Evolutionary conservation across 2,888 invertebrate species (phyloP).

Genomic region (Nymphalis polychloros): DNA sequence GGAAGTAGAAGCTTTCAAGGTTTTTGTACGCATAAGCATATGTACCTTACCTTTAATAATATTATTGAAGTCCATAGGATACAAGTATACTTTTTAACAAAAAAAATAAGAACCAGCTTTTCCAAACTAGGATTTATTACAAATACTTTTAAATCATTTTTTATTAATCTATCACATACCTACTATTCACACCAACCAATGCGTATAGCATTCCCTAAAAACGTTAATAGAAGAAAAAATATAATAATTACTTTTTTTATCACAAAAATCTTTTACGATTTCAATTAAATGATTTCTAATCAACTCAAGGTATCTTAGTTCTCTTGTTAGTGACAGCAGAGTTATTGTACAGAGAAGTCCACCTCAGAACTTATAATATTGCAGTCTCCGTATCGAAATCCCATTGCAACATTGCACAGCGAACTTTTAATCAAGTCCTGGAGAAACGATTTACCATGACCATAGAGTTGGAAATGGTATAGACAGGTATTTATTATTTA

Average conservation of each 20-base stretch:
- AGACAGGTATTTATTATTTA: conserved; percentile 23
- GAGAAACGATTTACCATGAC: conserved; percentile 72
- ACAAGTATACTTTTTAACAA: too few species aligned
- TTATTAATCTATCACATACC: too few species aligned
- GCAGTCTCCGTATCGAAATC: conserved; percentile 72
- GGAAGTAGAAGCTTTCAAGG: too few species aligned
- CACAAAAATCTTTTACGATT: neutral
- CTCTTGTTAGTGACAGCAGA: conserved; percentile 12
- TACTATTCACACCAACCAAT: too few species aligned
- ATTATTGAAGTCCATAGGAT: too few species aligned
- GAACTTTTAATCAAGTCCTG: conserved; percentile 79
- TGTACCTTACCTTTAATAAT: too few species aligned
- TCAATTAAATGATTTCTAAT: conserved; percentile 1
- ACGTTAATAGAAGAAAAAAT: neutral
- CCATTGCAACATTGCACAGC: conserved; percentile 74
- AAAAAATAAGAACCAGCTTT: too few species aligned
- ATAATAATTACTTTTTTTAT: neutral
- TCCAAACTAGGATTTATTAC: too few species aligned
- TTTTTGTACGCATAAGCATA: too few species aligned
- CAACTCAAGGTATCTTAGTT: neutral
- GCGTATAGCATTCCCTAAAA: too few species aligned
- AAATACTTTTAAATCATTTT: too few species aligned
- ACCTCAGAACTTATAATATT: conserved; percentile 53
- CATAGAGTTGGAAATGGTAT: conserved; percentile 51
- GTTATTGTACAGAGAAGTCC: conserved; percentile 42